A percentile compares a stretch with the other conserved stretches of the same genome.
Conservation (phyloP, 1,140 invertebrate species). For the Penaeus japonicus region DNA sequence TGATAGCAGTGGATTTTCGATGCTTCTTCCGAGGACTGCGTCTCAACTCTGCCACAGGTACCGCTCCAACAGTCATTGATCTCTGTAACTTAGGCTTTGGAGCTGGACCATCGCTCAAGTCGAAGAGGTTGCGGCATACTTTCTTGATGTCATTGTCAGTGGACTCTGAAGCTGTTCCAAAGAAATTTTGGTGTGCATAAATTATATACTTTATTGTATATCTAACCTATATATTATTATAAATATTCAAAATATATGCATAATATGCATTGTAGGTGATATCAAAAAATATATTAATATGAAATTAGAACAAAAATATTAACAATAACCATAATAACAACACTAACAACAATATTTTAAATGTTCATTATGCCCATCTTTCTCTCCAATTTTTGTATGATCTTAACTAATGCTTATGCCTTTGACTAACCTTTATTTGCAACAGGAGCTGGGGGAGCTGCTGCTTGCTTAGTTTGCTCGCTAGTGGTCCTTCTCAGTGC, state of each 20-base stretch:
- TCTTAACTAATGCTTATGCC: no score
- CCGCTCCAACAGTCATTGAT: neutral
- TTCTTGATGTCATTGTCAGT: conserved; percentile 4
- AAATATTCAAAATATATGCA: no score
- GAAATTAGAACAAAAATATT: no score
- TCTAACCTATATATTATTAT: no score
- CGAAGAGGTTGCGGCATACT: conserved; percentile 34
- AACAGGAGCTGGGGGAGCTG: neutral
- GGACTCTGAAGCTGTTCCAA: neutral
- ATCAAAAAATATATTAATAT: no score
- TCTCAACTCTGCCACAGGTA: neutral
- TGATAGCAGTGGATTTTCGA: neutral
- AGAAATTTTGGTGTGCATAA: neutral
- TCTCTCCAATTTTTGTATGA: no score
- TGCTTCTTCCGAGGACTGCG: conserved; percentile 20
- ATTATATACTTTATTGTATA: no score
- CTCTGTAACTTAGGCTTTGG: conserved; percentile 17
- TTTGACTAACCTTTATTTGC: neutral
- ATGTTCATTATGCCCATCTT: no score
- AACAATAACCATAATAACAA: no score
- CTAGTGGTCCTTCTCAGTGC: conserved; percentile 20
- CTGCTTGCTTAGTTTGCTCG: conserved; percentile 8
- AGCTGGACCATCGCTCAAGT: neutral
- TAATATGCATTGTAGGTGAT: no score
- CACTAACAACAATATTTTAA: no score